A percentile compares a stretch with the other conserved stretches of the same genome.
phyloP scores from a whole-genome alignment of 2,113 vertebrate species.

The Microtus pennsylvanicus region DNA sequence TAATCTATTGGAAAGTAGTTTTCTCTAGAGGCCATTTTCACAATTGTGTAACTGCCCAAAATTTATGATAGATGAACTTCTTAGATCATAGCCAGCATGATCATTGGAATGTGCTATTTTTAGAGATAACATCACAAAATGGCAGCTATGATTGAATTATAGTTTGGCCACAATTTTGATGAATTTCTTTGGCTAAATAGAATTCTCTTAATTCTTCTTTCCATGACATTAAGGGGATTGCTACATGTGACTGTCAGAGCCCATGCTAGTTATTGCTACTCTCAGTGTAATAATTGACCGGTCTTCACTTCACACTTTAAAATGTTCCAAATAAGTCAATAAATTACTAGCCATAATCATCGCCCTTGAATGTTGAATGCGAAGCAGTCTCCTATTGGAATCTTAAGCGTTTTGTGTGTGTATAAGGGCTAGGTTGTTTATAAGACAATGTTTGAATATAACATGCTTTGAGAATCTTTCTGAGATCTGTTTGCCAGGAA shows the following conservation, averaged over 20 bases:
- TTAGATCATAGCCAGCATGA: slow-evolving; percentile 42
- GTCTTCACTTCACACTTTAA: not conserved
- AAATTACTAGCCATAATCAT: not conserved
- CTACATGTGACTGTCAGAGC: not conserved
- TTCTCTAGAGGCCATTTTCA: slow-evolving; percentile 57
- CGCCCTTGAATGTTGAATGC: not conserved
- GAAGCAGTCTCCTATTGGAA: not conserved
- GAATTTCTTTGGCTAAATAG: slow-evolving; percentile 17
- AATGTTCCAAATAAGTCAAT: not conserved
- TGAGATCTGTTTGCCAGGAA: slow-evolving; percentile 62
- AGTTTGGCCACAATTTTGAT: not conserved
- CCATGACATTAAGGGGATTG: not conserved
- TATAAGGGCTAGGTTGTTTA: slow-evolving; percentile 43
- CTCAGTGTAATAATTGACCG: not conserved
- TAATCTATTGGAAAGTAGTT: slow-evolving; percentile 50
- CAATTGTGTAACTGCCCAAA: slow-evolving; percentile 49
- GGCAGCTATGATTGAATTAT: slow-evolving; percentile 51
- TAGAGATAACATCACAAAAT: slow-evolving; percentile 54
- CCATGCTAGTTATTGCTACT: not conserved
- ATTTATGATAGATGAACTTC: slow-evolving; percentile 60
- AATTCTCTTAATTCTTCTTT: not conserved
- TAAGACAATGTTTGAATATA: slow-evolving; percentile 54
- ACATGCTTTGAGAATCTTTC: slow-evolving; percentile 57
- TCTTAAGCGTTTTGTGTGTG: slow-evolving; percentile 25
- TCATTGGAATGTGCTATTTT: slow-evolving; percentile 55